Conservation (phyloP, 2,888 invertebrate species). For the Empis livida region DNA sequence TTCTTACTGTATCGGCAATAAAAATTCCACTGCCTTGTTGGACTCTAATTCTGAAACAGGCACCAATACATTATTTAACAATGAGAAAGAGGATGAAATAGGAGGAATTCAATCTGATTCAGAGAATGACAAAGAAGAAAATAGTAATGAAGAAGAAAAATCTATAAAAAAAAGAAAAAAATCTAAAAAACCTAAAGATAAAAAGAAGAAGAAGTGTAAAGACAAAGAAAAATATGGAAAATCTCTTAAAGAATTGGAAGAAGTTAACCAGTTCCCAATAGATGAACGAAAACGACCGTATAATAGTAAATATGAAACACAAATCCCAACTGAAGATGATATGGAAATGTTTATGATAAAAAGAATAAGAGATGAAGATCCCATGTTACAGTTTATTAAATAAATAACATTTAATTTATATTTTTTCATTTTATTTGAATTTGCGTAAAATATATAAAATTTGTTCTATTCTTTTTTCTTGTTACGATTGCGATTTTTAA, state of each 20-base stretch:
- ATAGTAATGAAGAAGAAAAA: neutral
- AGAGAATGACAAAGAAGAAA: constrained; percentile 1
- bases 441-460: too few species aligned
- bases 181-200: constrained; percentile 38
- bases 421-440: too few species aligned
- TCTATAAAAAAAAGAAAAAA: constrained; percentile 21
- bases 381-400: constrained; percentile 67
- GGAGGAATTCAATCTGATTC: neutral
- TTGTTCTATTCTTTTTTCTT: constrained; percentile 40
- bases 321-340: constrained; percentile 81
- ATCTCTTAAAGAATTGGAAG: constrained; percentile 14
- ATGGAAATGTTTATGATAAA: constrained; percentile 89
- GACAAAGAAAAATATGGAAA: constrained; percentile 29
- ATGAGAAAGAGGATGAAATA: constrained; percentile 17
- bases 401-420: neutral
- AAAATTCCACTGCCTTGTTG: neutral
- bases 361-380: constrained; percentile 73
- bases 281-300: constrained; percentile 89
- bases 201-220: constrained; percentile 39
- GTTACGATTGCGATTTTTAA: constrained; percentile 72
- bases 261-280: constrained; percentile 39
- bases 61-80: constrained; percentile 31
- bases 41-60: neutral
- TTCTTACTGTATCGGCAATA: constrained; percentile 75
- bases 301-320: constrained; percentile 77